Percentiles rank a stretch among this genome's conserved stretches.
Conservation (phyloP, 2,797 vertebrate species). For the Sternotherus odoratus region DNA sequence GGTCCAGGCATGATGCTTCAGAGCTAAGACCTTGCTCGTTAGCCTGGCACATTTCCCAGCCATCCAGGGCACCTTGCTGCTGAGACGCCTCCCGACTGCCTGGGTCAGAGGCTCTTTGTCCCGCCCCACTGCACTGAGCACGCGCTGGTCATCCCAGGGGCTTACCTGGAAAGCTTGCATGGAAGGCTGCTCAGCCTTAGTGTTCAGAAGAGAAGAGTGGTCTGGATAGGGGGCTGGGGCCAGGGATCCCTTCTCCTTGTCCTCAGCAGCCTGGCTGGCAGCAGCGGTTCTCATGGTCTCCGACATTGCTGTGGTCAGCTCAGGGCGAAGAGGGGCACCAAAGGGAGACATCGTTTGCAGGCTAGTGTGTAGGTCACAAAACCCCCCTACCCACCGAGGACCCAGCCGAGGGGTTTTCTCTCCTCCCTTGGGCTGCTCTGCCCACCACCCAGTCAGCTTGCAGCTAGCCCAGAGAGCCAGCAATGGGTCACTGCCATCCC, state of each 20-base stretch:
- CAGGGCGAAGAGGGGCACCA: background rate
- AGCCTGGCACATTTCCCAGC: background rate
- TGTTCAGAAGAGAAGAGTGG: slow-evolving; percentile 22
- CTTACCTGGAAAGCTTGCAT: slow-evolving; percentile 91
- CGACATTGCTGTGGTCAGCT: slow-evolving; percentile 87
- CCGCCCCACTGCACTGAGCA: background rate
- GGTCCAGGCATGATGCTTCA: background rate
- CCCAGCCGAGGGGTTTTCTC: background rate
- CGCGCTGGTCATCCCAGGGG: background rate
- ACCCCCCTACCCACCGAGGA: background rate
- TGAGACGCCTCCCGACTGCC: background rate
- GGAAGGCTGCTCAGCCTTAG: slow-evolving; percentile 87
- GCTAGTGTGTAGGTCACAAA: background rate
- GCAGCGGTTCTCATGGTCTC: slow-evolving; percentile 81
- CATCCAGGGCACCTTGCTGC: background rate
- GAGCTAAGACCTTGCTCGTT: background rate
- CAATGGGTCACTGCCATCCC: background rate
- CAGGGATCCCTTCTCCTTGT: slow-evolving; percentile 89
- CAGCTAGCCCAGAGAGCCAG: background rate
- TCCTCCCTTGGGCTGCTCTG: background rate
- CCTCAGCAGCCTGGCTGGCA: slow-evolving; percentile 86
- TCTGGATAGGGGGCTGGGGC: slow-evolving; percentile 1
- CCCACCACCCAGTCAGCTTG: background rate
- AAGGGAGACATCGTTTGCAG: background rate
- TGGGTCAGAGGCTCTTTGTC: background rate